Percentiles rank a stretch among this genome's conserved stretches.
Conservation (phyloP, 2,113 vertebrate genomes). For the Sinosuthora webbiana region DNA sequence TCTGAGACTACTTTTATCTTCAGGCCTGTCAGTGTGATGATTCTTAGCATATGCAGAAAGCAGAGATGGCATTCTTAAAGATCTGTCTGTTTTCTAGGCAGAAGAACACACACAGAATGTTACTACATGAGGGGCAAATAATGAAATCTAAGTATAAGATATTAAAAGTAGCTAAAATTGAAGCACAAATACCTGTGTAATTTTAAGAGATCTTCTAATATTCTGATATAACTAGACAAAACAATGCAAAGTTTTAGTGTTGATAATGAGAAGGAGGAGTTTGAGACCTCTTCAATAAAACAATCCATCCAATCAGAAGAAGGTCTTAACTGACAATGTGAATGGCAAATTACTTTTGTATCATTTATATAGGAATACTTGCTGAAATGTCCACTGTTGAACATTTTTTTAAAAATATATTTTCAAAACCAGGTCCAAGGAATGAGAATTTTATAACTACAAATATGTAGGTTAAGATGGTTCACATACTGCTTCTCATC, state of each 20-base stretch:
- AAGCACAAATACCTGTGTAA: background rate
- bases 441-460: background rate
- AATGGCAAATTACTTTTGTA: background rate
- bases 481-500: background rate
- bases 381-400: background rate
- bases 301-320: background rate
- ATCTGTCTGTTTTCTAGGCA: background rate
- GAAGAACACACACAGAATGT: background rate
- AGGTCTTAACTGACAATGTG: background rate
- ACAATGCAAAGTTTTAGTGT: background rate
- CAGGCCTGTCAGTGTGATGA: background rate
- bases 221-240: background rate
- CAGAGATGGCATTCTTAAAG: background rate
- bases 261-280: background rate
- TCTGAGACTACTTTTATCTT: background rate
- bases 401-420: background rate
- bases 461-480: background rate
- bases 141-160: background rate
- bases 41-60: background rate
- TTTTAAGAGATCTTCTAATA: background rate
- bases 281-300: background rate
- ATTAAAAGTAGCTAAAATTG: background rate
- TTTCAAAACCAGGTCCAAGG: background rate
- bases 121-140: background rate
- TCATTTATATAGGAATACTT: background rate